Evolutionary conservation across 2,888 invertebrate species (phyloP).

Genomic region (Parthenolecanium corni): DNA sequence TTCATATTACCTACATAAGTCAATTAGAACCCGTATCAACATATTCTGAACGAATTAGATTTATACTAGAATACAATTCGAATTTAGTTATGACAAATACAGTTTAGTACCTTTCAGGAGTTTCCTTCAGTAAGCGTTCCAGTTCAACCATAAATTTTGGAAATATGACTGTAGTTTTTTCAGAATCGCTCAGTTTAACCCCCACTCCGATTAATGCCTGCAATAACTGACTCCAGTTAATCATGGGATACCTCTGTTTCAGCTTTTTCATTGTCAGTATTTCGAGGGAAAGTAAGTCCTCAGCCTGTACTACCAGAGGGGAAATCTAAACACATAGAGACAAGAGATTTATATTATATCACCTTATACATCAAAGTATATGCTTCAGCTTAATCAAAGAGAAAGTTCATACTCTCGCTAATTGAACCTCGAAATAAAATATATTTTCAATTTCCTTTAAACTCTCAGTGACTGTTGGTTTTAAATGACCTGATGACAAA

Average conservation of each 20-base stretch:
- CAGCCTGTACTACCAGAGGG: too few relatives aligned
- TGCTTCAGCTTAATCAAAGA: too few relatives aligned
- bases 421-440: constrained; percentile 2
- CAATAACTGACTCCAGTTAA: constrained; percentile 8
- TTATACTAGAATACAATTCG: too few relatives aligned
- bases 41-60: too few relatives aligned
- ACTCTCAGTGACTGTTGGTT: neutral
- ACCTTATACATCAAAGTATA: too few relatives aligned
- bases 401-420: constrained; percentile 1
- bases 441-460: neutral
- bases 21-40: too few relatives aligned
- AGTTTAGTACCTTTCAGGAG: constrained; percentile 3
- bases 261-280: too few relatives aligned
- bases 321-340: too few relatives aligned
- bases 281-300: too few relatives aligned
- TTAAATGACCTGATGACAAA: neutral
- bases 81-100: too few relatives aligned
- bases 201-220: neutral
- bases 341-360: too few relatives aligned
- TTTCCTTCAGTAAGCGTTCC: neutral
- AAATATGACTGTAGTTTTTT: neutral
- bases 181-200: neutral
- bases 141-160: constrained; percentile 3
- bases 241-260: neutral
- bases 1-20: too few relatives aligned